A percentile compares a stretch with the other conserved stretches of the same genome.
Evolutionary conservation across 2,888 invertebrate species (phyloP).

Genomic region (Xanthorhoe designata): DNA sequence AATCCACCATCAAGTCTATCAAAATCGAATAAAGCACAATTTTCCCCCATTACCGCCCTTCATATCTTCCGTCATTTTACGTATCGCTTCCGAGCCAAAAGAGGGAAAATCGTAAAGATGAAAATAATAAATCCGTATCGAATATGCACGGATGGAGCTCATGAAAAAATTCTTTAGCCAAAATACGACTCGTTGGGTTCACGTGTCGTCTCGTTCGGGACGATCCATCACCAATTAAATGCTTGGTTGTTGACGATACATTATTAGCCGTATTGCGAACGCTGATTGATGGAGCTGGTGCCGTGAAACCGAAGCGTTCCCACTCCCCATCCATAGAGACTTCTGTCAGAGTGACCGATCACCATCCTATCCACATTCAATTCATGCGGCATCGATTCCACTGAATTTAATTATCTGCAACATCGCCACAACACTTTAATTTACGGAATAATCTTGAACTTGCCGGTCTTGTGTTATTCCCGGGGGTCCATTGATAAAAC

Average conservation of each 20-base stretch:
- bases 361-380: constrained; percentile 50
- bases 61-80: constrained; percentile 83
- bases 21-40: constrained; percentile 85
- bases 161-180: constrained; percentile 64
- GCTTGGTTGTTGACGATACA: constrained; percentile 77
- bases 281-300: constrained; percentile 78
- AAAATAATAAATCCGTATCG: constrained; percentile 83
- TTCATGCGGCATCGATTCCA: constrained; percentile 50
- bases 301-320: constrained; percentile 56
- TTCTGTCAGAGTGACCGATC: constrained; percentile 73
- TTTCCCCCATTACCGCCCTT: constrained; percentile 83
- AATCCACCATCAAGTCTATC: constrained; percentile 82
- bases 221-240: constrained; percentile 84
- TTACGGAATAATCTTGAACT: constrained; percentile 53
- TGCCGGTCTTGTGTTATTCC: constrained; percentile 49
- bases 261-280: constrained; percentile 75
- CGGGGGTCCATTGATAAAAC: constrained; percentile 57
- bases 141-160: constrained; percentile 76
- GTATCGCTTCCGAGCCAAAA: constrained; percentile 82
- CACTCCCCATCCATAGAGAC: constrained; percentile 62
- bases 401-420: constrained; percentile 52
- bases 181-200: constrained; percentile 67
- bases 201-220: constrained; percentile 54
- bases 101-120: constrained; percentile 79
- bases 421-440: constrained; percentile 47